Evolutionary conservation across 2,888 invertebrate species (phyloP).

Genomic region (Trissolcus brochymenae): DNA sequence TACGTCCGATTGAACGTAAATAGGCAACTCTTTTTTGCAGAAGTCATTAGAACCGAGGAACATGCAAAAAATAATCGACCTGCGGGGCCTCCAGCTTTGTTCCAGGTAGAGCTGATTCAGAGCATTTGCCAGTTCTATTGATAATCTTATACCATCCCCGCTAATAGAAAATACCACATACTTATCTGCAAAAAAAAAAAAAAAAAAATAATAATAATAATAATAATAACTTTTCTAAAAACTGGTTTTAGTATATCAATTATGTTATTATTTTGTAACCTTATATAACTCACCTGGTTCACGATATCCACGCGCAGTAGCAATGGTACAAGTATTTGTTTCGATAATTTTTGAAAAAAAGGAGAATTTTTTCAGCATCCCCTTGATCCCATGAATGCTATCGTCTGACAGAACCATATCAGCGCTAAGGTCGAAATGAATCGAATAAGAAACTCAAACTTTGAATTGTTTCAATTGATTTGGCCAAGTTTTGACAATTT

Average conservation of each 20-base stretch:
- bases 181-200: slow-evolving; percentile 64
- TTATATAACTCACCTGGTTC: slow-evolving; percentile 60
- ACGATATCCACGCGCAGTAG: slow-evolving; percentile 61
- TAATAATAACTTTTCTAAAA: neutral
- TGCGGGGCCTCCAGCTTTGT: slow-evolving; percentile 68
- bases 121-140: slow-evolving; percentile 64
- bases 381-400: slow-evolving; percentile 53
- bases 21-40: slow-evolving; percentile 63
- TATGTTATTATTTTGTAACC: no score
- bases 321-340: slow-evolving; percentile 60
- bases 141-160: slow-evolving; percentile 64
- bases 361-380: slow-evolving; percentile 50
- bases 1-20: slow-evolving; percentile 62
- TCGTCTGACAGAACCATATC: slow-evolving; percentile 18
- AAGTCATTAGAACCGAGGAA: slow-evolving; percentile 63
- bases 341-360: slow-evolving; percentile 59
- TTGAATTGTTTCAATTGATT: no score
- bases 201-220: neutral
- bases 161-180: slow-evolving; percentile 68
- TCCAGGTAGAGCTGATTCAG: slow-evolving; percentile 63
- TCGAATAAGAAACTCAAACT: no score
- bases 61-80: slow-evolving; percentile 69
- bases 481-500: no score
- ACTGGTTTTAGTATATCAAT: no score
- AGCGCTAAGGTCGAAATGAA: slow-evolving; percentile 8